Base-by-base conservation (phyloP, 1,140 invertebrate species). In the Zaprionus camerounensis region DNA sequence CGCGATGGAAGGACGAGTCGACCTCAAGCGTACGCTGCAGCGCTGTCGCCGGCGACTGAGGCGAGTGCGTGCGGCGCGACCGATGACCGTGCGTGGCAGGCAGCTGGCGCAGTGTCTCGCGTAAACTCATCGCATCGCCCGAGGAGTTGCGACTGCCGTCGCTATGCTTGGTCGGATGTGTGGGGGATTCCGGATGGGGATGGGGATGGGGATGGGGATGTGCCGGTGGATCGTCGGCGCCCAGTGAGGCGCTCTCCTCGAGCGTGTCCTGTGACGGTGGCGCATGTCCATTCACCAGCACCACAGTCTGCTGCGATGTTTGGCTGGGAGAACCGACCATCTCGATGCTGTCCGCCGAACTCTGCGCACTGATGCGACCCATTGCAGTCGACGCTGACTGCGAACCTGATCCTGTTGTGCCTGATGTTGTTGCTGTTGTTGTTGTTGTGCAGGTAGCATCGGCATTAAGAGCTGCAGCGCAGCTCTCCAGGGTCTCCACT, bases 131-230 rank as follows among this genome's bases (percentile, higher is more conserved):
- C 7, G 91, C 91, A 72, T 92, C 91, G 7, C 91, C 91, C 15
- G 91, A 92, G 0, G 91, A 92, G 38, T 92, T 92, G 51, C 91
- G 91, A 61, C 91, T 92, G 34, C 87, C 91, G 38, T 91, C 86
- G 57, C 84, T 90, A 17, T 91, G 86, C 58, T 90, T 90, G 7
- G 81, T 78, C 4, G 76, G 79, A 46, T 80, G 72, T 51, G 79
- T 72, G 49, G 82, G 85, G 6, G 77, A 80, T 5, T 81, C 77
- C 34, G 76, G 64, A 22, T 64, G 71, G 6, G 53, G 66, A 17
- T 13, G 31, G 9, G 76, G 64, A 22, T 64, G 71, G 6, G 53
- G 66, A 17, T 13, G 31, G 9, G 31, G 0, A 34, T 34, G 9
- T 3, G 26, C 46, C 61, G 26, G 51, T 41, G 49, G 61, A 58